These are phyloP conservation scores for Calliphora vicina DNA, from an alignment of 1,140 invertebrate species.

Conservation along the genomic window DNA sequence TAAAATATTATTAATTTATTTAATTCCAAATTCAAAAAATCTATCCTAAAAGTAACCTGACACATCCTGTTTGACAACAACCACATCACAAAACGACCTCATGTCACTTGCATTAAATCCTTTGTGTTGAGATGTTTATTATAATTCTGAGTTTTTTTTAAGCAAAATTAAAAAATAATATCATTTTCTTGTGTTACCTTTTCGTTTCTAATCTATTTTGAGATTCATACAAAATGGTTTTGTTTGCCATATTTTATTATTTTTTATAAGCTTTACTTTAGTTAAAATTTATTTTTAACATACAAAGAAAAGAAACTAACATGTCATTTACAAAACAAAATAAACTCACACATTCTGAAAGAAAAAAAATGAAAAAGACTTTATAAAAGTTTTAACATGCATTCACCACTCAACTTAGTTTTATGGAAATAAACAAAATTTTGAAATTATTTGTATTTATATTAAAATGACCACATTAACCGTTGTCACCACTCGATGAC, in stretches of 20 bases:
- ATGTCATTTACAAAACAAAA: neutral
- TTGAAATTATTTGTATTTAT: neutral
- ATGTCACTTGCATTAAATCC: neutral
- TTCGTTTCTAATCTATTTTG: neutral
- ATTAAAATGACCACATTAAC: neutral
- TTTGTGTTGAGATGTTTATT: neutral
- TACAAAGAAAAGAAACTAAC: neutral
- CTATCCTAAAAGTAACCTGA: neutral
- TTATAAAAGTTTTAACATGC: neutral
- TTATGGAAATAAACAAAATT: neutral
- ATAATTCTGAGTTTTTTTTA: neutral
- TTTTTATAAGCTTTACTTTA: no score
- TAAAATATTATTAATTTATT: neutral
- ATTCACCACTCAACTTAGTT: neutral
- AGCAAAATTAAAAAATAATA: neutral
- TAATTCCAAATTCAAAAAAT: neutral
- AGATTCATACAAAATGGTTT: neutral
- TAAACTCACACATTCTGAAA: neutral
- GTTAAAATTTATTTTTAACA: neutral
- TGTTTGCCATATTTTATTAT: neutral
- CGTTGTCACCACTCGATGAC: conserved; percentile 9
- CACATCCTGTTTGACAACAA: neutral
- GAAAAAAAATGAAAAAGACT: neutral
- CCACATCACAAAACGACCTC: neutral
- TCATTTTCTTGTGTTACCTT: neutral